Evolutionary conservation across 2,888 invertebrate genomes (phyloP), one percentile per base, ranked within the genome.

Genomic region (Synergus umbraculus): DNA sequence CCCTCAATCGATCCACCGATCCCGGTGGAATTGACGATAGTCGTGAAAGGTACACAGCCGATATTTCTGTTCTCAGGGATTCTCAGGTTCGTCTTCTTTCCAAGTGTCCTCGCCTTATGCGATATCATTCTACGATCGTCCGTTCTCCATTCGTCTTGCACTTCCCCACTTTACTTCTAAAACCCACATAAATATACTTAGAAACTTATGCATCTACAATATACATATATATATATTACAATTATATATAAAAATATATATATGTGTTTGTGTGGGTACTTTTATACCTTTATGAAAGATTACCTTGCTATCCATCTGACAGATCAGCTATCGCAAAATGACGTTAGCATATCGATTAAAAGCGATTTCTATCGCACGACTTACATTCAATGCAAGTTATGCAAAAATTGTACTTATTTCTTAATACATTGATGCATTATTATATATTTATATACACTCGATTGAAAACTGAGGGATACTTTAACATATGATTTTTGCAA

Each of bases 1-100:
- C 78, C 76, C 60, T 64, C 54, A 54, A 58, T 73, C 49, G 49
- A 64, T 73, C 79, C 49, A 80, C 79, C 79, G 79, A 79, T 83
- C 80, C 78, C 54, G 79, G 79, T 80, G 78, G 78, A 64, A 76
- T 76, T 73, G 79, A 76, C 49, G 73, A 73, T 73, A 82, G 76
- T 78, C 69, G 83, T 83, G 79, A 79, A 79, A 79, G 79, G 79
- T 63, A 64, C 67, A 65, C 66, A 65, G 18, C 13, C 49, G 65
- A 73, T 73, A 73, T 58, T 73, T 73, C 73, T 73, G 54, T 73
- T 73, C 73, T 73, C 73, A 73, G 73, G 73, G 69, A 49, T 49
- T 69, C 29, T 22, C 29, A 46, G 69, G 54, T 73, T 54, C 73
- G 54, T 73, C 73, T 73, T 73, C 73, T 73, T 37, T 73, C 73